A percentile compares a stretch with the other conserved stretches of the same genome.
phyloP scores from a whole-genome alignment of 2,113 vertebrate genomes.

The Agapornis roseicollis region DNA sequence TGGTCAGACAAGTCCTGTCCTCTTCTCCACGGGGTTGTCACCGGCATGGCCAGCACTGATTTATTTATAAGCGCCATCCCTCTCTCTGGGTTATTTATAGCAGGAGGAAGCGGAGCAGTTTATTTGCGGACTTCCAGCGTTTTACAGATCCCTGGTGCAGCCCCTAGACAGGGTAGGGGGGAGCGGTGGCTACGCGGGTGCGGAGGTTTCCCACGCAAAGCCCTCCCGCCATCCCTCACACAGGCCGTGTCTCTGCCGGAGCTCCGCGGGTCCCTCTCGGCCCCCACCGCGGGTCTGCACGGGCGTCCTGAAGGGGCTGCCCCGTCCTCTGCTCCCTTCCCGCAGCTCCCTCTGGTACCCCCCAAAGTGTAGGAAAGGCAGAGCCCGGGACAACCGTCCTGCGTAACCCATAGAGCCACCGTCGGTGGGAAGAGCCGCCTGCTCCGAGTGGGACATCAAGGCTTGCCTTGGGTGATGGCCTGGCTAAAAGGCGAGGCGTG shows the following conservation, averaged over 20 bases:
- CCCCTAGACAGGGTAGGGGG: no score
- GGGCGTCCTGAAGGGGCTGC: background rate
- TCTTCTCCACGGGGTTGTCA: background rate
- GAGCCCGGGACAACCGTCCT: background rate
- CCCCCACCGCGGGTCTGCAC: background rate
- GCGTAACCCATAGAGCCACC: rapidly evolving
- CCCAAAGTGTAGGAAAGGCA: rapidly evolving
- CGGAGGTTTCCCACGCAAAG: background rate
- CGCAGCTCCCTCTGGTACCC: background rate
- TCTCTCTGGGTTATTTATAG: slow-evolving; percentile 17
- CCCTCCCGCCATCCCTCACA: rapidly evolving
- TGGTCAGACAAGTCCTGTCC: background rate
- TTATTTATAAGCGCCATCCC: background rate
- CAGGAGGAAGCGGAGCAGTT: background rate
- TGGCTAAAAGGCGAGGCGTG: background rate
- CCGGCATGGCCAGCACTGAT: background rate
- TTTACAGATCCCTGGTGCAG: background rate
- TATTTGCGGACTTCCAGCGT: background rate
- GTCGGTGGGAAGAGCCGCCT: background rate
- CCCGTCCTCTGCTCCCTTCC: background rate
- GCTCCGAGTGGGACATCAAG: background rate
- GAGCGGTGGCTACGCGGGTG: background rate
- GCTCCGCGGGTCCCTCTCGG: background rate
- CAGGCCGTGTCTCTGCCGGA: background rate
- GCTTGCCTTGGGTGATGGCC: background rate